Evolutionary conservation across 2,113 vertebrate species (phyloP).

Genomic region (Circaetus cinerascens): DNA sequence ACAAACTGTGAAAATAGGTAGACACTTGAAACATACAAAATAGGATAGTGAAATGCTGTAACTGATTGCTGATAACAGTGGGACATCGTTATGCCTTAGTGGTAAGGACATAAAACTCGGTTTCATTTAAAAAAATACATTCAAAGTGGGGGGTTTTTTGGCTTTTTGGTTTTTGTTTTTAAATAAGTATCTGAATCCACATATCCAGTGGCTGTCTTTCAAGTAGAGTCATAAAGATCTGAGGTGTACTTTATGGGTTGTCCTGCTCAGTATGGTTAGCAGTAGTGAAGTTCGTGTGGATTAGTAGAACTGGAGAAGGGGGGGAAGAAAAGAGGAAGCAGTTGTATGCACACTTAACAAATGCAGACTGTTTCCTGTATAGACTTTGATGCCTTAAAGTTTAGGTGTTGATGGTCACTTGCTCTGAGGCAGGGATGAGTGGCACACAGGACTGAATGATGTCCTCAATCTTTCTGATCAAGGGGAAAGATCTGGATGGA

Average conservation of each 20-base stretch:
- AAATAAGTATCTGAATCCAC: background rate
- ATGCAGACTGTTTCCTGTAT: background rate
- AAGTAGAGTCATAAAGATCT: background rate
- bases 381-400: background rate
- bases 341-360: background rate
- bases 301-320: background rate
- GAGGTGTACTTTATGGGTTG: rapidly evolving
- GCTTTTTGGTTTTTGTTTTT: background rate
- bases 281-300: background rate
- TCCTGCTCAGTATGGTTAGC: background rate
- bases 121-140: background rate
- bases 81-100: background rate
- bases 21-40: background rate
- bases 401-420: background rate
- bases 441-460: background rate
- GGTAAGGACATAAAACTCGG: background rate
- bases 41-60: background rate
- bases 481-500: background rate
- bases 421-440: background rate
- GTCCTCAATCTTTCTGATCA: background rate
- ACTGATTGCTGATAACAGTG: background rate
- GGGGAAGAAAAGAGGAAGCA: background rate
- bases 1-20: background rate
- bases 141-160: background rate
- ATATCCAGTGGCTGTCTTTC: background rate